Evolutionary conservation across 2,888 invertebrate species (phyloP).

Genomic region (Fragum whitleyi): DNA sequence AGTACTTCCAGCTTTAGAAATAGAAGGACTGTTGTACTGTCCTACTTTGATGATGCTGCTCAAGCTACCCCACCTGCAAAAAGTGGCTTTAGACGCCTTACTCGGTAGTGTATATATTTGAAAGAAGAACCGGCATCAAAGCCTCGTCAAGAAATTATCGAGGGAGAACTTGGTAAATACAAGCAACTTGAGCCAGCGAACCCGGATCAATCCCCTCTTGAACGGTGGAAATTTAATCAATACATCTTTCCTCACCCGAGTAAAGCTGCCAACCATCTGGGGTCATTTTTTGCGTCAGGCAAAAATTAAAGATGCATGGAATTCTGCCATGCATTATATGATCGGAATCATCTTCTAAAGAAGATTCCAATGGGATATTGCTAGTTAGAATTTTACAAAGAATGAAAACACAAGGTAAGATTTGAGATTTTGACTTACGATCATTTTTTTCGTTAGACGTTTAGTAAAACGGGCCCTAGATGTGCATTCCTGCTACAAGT

Average conservation of each 20-base stretch:
- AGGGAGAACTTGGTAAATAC: slow-evolving; percentile 21
- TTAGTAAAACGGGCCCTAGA: too few species aligned
- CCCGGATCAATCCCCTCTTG: background rate
- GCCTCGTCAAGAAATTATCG: slow-evolving; percentile 9
- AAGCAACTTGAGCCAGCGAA: background rate
- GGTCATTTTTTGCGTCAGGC: too few species aligned
- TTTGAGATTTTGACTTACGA: too few species aligned
- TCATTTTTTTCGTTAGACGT: too few species aligned
- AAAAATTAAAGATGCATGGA: too few species aligned
- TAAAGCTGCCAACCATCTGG: slow-evolving; percentile 16
- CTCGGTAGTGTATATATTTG: slow-evolving; percentile 8
- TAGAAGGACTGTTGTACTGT: background rate
- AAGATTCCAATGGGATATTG: too few species aligned
- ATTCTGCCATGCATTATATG: too few species aligned
- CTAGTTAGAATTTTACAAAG: too few species aligned
- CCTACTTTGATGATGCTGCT: background rate
- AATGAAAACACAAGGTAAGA: too few species aligned
- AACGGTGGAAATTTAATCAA: slow-evolving; percentile 11
- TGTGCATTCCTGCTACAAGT: slow-evolving; percentile 33
- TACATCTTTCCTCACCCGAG: slow-evolving; percentile 23
- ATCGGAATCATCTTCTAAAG: too few species aligned
- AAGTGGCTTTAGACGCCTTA: slow-evolving; percentile 9
- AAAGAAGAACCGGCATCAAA: slow-evolving; percentile 14
- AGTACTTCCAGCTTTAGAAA: too few species aligned
- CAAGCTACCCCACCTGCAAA: slow-evolving; percentile 7